phyloP scores from a whole-genome alignment of 92 coral and sea anemone species.

The Nematostella vectensis region DNA sequence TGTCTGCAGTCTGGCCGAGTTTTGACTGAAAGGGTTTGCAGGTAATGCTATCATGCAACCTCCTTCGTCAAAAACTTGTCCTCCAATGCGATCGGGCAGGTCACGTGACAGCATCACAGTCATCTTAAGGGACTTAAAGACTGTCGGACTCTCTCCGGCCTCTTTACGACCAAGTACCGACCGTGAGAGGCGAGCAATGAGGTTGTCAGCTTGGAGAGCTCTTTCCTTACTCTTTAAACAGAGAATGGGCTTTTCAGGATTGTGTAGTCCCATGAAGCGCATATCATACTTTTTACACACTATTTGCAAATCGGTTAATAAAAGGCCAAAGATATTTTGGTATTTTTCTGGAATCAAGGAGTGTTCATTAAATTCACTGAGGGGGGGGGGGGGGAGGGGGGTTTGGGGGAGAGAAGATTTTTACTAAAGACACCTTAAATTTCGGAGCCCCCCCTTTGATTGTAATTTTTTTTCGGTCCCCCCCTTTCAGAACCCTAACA shows the following conservation, averaged over 20 bases:
- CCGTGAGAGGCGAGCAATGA: constrained; percentile 4
- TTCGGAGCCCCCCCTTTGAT: no score
- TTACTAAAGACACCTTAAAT: no score
- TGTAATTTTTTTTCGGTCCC: no score
- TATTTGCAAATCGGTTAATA: no score
- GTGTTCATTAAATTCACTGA: no score
- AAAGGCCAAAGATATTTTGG: no score
- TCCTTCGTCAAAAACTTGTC: constrained; percentile 1
- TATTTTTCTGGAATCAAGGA: no score
- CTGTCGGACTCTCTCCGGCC: constrained; percentile 15
- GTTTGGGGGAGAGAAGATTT: no score
- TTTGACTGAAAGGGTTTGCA: no score
- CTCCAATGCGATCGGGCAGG: constrained; percentile 2
- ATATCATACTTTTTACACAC: background rate
- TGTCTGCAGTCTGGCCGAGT: no score
- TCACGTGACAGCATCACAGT: constrained; percentile 3
- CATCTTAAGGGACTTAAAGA: background rate
- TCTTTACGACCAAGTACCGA: constrained; percentile 6
- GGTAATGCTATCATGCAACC: background rate
- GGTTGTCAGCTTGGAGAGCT: background rate
- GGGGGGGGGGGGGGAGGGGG: no score
- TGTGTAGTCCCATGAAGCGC: background rate
- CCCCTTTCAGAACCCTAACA: no score
- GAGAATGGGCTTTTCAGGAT: background rate
- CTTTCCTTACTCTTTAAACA: constrained; percentile 7